Evolutionary conservation across 2,113 vertebrate species (phyloP).

Genomic region (Neodontobutis hainanensis): DNA sequence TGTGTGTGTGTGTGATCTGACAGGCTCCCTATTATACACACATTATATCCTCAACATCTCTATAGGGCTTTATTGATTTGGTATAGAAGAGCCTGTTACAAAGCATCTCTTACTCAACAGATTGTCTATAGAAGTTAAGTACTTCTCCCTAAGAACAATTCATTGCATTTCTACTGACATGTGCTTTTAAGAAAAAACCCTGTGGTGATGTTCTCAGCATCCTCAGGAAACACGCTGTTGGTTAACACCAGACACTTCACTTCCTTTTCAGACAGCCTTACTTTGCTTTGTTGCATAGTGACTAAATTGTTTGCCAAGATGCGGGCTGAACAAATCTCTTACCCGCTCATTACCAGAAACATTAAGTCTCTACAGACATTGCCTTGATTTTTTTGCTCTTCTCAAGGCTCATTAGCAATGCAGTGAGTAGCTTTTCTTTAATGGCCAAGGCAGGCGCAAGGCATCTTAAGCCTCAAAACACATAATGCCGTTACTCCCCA

Average conservation of each 20-base stretch:
- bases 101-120: no score
- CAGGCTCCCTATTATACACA: no score
- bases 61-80: no score
- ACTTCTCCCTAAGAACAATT: not conserved
- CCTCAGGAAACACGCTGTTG: constrained; percentile 13
- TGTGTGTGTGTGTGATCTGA: no score
- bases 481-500: constrained; percentile 4
- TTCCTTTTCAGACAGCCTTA: constrained; percentile 8
- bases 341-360: constrained; percentile 49
- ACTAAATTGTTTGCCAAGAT: constrained; percentile 41
- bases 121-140: not conserved
- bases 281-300: constrained; percentile 44
- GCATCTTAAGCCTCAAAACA: constrained; percentile 12
- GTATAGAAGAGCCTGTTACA: not conserved
- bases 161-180: not conserved
- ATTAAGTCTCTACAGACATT: constrained; percentile 31
- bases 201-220: not conserved
- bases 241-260: constrained; percentile 25
- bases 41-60: no score
- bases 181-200: constrained; percentile 2
- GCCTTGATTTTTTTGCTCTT: constrained; percentile 6
- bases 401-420: constrained; percentile 53
- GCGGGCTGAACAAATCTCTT: constrained; percentile 44
- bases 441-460: constrained; percentile 4
- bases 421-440: constrained; percentile 25